Conservation (phyloP, 2,797 vertebrate genomes). For the Spinibarbus caldwelli region DNA sequence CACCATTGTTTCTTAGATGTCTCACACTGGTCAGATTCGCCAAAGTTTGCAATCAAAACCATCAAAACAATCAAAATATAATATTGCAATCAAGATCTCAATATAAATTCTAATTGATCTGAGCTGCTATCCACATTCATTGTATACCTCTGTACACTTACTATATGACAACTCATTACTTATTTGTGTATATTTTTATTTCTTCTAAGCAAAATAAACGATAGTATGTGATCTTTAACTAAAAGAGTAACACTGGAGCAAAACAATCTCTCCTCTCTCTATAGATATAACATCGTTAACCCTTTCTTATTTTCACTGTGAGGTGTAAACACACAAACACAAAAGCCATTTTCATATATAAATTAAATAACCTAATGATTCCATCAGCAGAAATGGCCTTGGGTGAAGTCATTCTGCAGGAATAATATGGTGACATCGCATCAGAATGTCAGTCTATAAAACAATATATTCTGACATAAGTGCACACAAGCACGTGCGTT, state of each 20-base stretch:
- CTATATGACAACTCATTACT: background rate
- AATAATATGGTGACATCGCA: slow-evolving; percentile 41
- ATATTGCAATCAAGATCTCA: background rate
- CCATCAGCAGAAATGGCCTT: background rate
- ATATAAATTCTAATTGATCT: background rate
- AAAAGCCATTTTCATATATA: slow-evolving; percentile 32
- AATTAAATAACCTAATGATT: slow-evolving; percentile 46
- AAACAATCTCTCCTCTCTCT: slow-evolving; percentile 5
- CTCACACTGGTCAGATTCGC: background rate
- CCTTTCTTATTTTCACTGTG: background rate
- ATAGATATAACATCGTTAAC: background rate
- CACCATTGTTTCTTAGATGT: background rate
- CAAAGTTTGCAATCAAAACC: too few relatives aligned
- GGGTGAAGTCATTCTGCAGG: slow-evolving; percentile 42
- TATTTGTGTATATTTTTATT: background rate
- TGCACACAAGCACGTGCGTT: background rate
- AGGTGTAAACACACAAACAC: slow-evolving; percentile 17
- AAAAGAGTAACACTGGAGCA: background rate
- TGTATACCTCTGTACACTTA: background rate
- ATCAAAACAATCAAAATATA: background rate
- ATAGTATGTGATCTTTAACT: background rate
- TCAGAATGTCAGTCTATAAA: slow-evolving; percentile 15
- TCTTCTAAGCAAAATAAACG: background rate
- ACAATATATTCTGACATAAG: slow-evolving; percentile 34
- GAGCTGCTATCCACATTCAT: background rate